Evolutionary conservation across 2,113 vertebrate species (phyloP).

Genomic region (Acrocephalus kingi): DNA sequence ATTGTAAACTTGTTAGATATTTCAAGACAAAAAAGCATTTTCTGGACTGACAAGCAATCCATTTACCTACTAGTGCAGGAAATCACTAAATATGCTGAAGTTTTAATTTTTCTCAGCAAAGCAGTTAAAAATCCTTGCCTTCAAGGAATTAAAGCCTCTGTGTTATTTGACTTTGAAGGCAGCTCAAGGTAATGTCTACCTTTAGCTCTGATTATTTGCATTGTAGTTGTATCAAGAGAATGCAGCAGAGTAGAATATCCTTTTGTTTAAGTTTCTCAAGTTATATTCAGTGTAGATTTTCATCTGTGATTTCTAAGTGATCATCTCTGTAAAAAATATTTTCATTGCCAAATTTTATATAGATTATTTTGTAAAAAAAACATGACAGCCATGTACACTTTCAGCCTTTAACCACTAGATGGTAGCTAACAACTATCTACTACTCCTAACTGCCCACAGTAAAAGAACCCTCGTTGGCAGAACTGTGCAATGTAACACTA

Average conservation of each 20-base stretch:
- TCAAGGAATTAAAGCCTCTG: neutral
- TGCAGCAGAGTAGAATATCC: neutral
- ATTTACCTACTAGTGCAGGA: neutral
- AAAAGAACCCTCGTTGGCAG: fast-evolving
- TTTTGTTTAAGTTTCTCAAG: neutral
- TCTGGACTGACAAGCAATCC: neutral
- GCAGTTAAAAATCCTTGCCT: neutral
- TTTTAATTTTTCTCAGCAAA: neutral
- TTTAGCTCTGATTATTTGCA: neutral
- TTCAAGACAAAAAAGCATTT: neutral
- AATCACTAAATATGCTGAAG: neutral
- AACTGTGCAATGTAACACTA: neutral
- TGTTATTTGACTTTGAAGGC: neutral
- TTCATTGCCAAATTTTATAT: neutral
- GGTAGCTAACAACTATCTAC: slow-evolving; percentile 46
- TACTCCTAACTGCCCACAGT: neutral
- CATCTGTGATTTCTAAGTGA: neutral
- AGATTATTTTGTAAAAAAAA: neutral
- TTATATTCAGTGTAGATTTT: neutral
- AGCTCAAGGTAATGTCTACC: neutral
- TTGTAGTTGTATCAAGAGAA: neutral
- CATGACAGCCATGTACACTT: neutral
- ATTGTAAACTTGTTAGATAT: neutral
- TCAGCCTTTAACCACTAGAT: slow-evolving; percentile 49
- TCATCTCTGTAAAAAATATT: neutral